Evolutionary conservation across 2,113 vertebrate genomes (phyloP), one percentile per base, ranked within the genome.

Genomic region (Fulmarus glacialis): DNA sequence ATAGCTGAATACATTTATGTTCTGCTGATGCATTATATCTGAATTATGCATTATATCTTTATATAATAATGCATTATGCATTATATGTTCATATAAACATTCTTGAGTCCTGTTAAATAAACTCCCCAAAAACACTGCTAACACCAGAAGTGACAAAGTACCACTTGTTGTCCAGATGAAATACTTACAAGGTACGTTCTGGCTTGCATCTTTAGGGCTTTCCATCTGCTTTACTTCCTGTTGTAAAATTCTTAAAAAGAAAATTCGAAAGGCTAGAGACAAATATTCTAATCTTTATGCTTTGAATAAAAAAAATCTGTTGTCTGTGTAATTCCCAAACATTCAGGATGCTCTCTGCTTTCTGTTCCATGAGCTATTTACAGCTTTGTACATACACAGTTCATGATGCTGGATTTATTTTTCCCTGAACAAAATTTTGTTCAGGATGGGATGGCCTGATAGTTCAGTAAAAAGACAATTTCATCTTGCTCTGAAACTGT

Each of bases 401-500:
- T 53, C 8, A 75, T 48, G 45, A 79, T 19, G 26, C 15, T 73
- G 14, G 21, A 21, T 32, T 77, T 90, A 66, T 45, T 89, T 27
- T 45, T 72, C 40, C 32, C 20, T 60, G 60, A 81, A 71, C 8
- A 80, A 71, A 74, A 8, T 21, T 40, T 80, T 91, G 23, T 80
- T 47, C 27, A 82, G 59, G 18, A 63, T 53, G 8, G 4, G 20
- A 29, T 58, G 45, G 30, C 26, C 53, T 71, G 23, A 34, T 67
- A 56, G 72, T 32, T 97, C 89, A 95, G 38, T 58, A 67, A 40
- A 67, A 78, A 34, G 23, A 67, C 27, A 82, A n/a, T 38, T 47
- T 4, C n/a, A 63, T 93, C 67, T 87, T 59, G 52, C 27, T 55
- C 34, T 92, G 73, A 91, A 78, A 71, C 64, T 59, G 14, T 27